Evolutionary conservation across 2,113 vertebrate genomes (phyloP), one percentile per base, ranked within the genome.

Genomic region (Paramormyrops kingsleyae): DNA sequence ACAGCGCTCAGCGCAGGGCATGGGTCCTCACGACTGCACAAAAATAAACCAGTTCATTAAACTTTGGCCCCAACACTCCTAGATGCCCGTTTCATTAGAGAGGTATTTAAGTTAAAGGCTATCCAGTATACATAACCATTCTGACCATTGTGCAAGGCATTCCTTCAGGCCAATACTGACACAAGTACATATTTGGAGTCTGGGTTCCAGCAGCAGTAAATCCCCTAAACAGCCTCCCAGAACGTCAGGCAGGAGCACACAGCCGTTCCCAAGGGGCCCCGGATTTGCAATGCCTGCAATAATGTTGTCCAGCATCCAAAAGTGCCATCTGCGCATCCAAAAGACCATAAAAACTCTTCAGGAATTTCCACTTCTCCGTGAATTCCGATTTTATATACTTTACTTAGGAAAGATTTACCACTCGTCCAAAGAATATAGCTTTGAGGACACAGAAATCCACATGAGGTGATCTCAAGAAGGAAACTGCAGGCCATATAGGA

Each of bases 281-380:
- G 10, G 85, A 87, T 87, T 87, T n/a, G 50, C 35, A 17, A 87
- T 27, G n/a, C 85, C n/a, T 87, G 27, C 9, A 24, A 84, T 84
- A 84, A 53, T 52, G 15, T 86, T 86, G 83, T 53, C 50, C 31
- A 17, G 15, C 85, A 87, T 87, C 49, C 85, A 87, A 56, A 87
- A 87, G 85, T 87, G 85, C 49, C 85, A 31, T 56, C 44, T 56
- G 50, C 6, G 1, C 50, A 87, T 17, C 27, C 44, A 87, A 56
- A 87, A 87, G 49, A 19, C 49, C 85, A 53, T 53, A 87, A 56
- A 53, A 87, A 31, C 39, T 24, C 17, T 84, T 84, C 39, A 84
- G 46, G 85, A 39, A 19, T 87, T 53, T 87, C 47, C 47, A 87
- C 46, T 49, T n/a, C 83, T 46, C 49, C 19, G 13, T 19, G 15